These are phyloP conservation scores for Blastobasis adustella DNA, from an alignment of 2,888 invertebrate species.

Conservation along the genomic window DNA sequence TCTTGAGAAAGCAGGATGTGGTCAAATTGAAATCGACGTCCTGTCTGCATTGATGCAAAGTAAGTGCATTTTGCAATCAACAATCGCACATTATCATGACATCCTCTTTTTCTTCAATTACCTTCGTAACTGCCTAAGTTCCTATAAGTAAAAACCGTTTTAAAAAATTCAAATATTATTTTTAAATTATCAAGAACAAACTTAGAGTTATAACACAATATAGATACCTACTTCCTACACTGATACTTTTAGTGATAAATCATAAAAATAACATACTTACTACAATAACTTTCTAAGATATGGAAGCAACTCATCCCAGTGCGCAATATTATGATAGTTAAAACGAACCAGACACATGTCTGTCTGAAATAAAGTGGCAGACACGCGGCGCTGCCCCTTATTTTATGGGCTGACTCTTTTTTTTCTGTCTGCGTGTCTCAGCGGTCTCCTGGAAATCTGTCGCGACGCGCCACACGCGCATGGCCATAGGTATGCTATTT, in stretches of 20 bases:
- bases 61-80: slow-evolving; percentile 66
- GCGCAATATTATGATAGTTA: neutral
- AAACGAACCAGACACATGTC: slow-evolving; percentile 6
- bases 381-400: slow-evolving; percentile 4
- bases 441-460: slow-evolving; percentile 57
- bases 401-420: slow-evolving; percentile 41
- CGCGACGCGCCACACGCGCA: slow-evolving; percentile 28
- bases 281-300: neutral
- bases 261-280: too few relatives aligned
- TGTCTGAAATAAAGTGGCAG: too few relatives aligned
- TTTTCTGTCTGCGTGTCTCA: slow-evolving; percentile 49
- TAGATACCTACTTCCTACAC: too few relatives aligned
- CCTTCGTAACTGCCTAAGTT: neutral
- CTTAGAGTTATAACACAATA: too few relatives aligned
- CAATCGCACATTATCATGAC: slow-evolving; percentile 51
- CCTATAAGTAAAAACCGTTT: too few relatives aligned
- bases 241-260: too few relatives aligned
- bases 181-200: too few relatives aligned
- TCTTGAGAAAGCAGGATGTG: slow-evolving; percentile 67
- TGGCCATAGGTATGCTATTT: slow-evolving; percentile 41
- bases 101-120: slow-evolving; percentile 50
- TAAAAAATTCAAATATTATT: too few relatives aligned
- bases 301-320: neutral
- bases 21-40: slow-evolving; percentile 69
- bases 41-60: slow-evolving; percentile 58